These are phyloP conservation scores for Vanessa cardui DNA, from an alignment of 2,888 invertebrate species.

Conservation along the genomic window DNA sequence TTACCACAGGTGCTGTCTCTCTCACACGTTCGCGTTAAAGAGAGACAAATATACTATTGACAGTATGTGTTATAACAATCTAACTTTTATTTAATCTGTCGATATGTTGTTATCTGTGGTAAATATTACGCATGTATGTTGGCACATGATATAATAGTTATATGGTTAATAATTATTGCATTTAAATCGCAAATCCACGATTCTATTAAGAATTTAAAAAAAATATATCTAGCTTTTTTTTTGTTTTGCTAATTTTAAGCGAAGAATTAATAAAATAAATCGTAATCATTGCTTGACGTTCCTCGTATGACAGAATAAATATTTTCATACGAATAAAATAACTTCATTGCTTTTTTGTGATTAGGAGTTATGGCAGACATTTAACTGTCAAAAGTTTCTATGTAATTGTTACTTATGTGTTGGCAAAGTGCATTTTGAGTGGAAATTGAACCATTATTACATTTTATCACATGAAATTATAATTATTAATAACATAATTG, in stretches of 20 bases:
- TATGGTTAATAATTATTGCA: constrained; percentile 63
- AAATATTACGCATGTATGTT: constrained; percentile 29
- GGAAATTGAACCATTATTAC: too few species aligned
- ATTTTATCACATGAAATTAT: too few species aligned
- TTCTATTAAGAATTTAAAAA: constrained; percentile 47
- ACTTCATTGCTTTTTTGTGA: constrained; percentile 20
- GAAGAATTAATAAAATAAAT: constrained; percentile 41
- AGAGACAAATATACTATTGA: constrained; percentile 3
- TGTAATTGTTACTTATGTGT: too few species aligned
- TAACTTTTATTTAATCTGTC: background rate
- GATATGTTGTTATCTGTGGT: constrained; percentile 10
- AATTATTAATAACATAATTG: too few species aligned
- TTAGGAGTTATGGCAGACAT: constrained; percentile 21
- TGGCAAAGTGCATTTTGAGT: too few species aligned
- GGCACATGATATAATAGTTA: constrained; percentile 49
- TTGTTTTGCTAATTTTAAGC: constrained; percentile 47
- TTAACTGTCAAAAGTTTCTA: too few species aligned
- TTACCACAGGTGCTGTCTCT: constrained; percentile 19
- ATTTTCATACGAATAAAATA: constrained; percentile 43
- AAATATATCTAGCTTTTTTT: constrained; percentile 44
- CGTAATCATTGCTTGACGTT: constrained; percentile 48
- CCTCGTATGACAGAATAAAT: constrained; percentile 45
- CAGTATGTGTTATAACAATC: background rate
- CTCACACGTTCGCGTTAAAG: constrained; percentile 23
- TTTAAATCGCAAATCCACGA: constrained; percentile 70